phyloP scores from a whole-genome alignment of 2,797 vertebrate genomes.

The Sitta carolinensis region DNA sequence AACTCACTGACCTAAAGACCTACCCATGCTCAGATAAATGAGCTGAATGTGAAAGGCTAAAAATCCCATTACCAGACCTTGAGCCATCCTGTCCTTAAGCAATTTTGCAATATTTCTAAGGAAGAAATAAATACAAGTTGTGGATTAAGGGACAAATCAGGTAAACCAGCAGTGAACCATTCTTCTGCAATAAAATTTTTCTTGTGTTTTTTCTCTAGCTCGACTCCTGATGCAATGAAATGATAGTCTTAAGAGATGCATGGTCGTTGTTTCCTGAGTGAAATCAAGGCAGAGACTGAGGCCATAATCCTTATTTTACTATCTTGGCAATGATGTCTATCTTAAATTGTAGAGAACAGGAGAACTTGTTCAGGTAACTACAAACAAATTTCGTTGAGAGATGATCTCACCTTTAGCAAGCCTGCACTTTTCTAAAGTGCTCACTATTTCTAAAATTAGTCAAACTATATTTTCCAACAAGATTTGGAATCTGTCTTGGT shows the following conservation, averaged over 20 bases:
- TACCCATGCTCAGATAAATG: slow-evolving; percentile 52
- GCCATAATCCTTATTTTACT: background rate
- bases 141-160: slow-evolving; percentile 13
- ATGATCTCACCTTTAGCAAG: background rate
- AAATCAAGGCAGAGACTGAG: background rate
- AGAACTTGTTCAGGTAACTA: background rate
- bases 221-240: background rate
- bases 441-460: background rate
- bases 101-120: slow-evolving; percentile 39
- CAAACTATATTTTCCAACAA: background rate
- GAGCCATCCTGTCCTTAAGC: slow-evolving; percentile 46
- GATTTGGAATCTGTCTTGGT: background rate
- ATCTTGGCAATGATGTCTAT: background rate
- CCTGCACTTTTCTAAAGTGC: background rate
- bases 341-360: background rate
- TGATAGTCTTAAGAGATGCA: background rate
- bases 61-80: slow-evolving; percentile 67
- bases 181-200: background rate
- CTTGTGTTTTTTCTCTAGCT: background rate
- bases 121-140: slow-evolving; percentile 16
- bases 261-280: background rate
- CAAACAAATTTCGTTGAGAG: background rate
- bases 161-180: background rate
- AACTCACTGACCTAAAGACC: slow-evolving; percentile 60
- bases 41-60: slow-evolving; percentile 50